Base-by-base conservation (phyloP, 2,113 vertebrate genomes). In the Dipodomys spectabilis region DNA sequence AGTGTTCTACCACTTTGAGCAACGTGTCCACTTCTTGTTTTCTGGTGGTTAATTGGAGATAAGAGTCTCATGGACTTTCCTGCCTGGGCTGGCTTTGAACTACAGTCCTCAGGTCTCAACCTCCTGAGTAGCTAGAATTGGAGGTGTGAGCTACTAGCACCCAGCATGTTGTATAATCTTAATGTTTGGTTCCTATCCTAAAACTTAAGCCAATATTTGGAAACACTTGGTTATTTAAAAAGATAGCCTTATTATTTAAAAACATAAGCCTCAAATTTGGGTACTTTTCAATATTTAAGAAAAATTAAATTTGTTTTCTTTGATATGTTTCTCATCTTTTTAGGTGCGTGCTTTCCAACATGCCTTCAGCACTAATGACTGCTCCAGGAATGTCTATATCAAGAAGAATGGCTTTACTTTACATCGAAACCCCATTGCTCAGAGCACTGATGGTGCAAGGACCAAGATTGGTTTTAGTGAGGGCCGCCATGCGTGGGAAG, bases 371-470 rank as follows among this genome's bases (percentile, higher is more conserved):
- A 99, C 99, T 96, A 98, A 99, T 39, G 99, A 99, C 98, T 99
- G 99, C 98, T 99, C 99, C 9, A 98, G 99, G 93, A 99, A 99
- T 18, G 99, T 99, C 28, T 99, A 99, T 82, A 99, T 99, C 92
- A 99, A 99, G 98, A 99, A 99, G 97, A 99, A 99, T 45, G 99
- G 99, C 90, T 99, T 99, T 98, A 99, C 99, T 6, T 98, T 99
- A 93, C 99, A 99, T 96, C 99, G 99, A 85, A 99, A 99, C 98
- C 99, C 99, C 92, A 99, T 99, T 0, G 99, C 99, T 87, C 99
- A 99, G 98, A 99, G 99, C 98, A 99, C 99, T 0, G 99, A 99
- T 6, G 99, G 99, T 6, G 99, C 99, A 3, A 99, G 99, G 60
- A 99, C 99, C 95, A 99, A 99, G 98, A 99, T 99, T 7, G 99